phyloP scores from a whole-genome alignment of 2,797 vertebrate genomes.

The Hypotaenidia okinawae region DNA sequence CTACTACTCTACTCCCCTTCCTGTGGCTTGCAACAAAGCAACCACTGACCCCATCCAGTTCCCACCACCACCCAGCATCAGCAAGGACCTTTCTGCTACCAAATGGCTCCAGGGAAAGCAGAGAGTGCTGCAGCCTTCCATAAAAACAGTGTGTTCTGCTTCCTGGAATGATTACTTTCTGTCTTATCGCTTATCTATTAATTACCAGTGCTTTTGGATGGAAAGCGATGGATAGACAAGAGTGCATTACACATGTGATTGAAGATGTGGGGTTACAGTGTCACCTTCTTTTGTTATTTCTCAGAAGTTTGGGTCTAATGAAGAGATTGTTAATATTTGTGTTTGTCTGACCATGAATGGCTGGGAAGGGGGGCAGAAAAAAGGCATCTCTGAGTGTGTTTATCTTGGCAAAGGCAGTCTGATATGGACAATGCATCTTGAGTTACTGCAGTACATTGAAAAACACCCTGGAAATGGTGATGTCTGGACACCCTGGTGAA shows the following conservation, averaged over 20 bases:
- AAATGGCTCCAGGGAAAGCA: conserved; percentile 27
- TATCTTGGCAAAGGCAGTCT: conserved; percentile 28
- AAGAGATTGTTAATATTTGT: background rate
- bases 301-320: background rate
- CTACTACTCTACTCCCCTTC: background rate
- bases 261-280: background rate
- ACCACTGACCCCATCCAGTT: background rate
- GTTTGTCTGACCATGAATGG: background rate
- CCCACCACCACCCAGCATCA: background rate
- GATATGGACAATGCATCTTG: conserved; percentile 24
- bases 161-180: conserved; percentile 79
- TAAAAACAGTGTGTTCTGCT: conserved; percentile 74
- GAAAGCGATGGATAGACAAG: conserved; percentile 43
- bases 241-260: background rate
- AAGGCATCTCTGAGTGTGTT: conserved; percentile 32
- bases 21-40: background rate
- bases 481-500: background rate
- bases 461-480: background rate
- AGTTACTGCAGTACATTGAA: background rate
- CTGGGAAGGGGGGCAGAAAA: background rate
- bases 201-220: conserved; percentile 73
- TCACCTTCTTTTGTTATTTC: conserved; percentile 26
- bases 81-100: background rate
- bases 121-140: conserved; percentile 31
- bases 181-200: conserved; percentile 72